Conservation (phyloP, 2,113 vertebrate genomes). For the Neodon shergylaensis region DNA sequence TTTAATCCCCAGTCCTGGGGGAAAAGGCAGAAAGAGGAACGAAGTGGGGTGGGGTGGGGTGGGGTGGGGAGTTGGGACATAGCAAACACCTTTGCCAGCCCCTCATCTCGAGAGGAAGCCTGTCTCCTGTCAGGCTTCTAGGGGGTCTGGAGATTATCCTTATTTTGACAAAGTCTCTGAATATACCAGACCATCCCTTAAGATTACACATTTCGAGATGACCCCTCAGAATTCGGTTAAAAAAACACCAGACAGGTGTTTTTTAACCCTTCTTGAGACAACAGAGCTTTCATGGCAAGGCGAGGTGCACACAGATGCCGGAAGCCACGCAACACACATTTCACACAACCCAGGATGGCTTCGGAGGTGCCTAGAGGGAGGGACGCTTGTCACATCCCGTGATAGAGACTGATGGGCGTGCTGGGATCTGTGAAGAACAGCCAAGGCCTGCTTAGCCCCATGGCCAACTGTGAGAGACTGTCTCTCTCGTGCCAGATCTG, state of each 20-base stretch:
- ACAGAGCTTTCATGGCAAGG: not conserved
- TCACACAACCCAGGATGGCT: not conserved
- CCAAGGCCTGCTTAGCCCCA: not conserved
- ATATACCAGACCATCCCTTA: not conserved
- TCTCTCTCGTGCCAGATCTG: not conserved
- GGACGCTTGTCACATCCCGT: not conserved
- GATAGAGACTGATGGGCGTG: not conserved
- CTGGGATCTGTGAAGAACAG: conserved; percentile 18
- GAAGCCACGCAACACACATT: not conserved
- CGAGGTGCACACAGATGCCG: not conserved
- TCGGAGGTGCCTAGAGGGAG: no score
- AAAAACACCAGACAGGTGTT: not conserved
- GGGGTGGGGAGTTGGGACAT: not conserved
- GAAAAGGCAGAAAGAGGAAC: not conserved
- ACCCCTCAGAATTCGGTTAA: not conserved
- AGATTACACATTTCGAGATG: not conserved
- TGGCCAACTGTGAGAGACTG: not conserved
- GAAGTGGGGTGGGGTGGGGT: not conserved
- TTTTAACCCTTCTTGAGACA: not conserved
- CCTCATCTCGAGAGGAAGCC: not conserved
- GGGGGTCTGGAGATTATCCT: not conserved
- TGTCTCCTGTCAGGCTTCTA: fast-evolving
- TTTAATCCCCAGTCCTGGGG: not conserved
- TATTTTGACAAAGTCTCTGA: not conserved
- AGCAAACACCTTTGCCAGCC: not conserved